Base-by-base conservation (phyloP, 1,140 invertebrate genomes). In the Macrobrachium nipponense region DNA sequence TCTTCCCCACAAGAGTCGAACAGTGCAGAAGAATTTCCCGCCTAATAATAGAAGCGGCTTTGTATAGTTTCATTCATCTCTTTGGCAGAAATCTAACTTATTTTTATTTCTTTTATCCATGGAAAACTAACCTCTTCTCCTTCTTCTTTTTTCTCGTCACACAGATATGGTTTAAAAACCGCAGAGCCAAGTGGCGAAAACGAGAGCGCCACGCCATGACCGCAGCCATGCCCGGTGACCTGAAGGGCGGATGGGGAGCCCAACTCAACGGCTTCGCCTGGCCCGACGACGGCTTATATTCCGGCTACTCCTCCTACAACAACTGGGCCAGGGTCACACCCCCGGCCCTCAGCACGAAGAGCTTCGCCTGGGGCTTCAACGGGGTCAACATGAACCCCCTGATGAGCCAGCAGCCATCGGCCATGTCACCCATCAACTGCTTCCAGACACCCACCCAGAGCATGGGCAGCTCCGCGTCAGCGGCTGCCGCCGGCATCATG, bases 141-240 rank as follows among this genome's bases (percentile, higher is more conserved):
- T 43, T 76, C 73, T 17, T 27, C 6, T 59, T 11, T 51, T n/a
- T 51, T 51, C 44, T 0, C 51, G 15, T 51, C 51, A 27, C 87
- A 2, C 94, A 99, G 98, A 98, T 99, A n/a, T 94, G 94, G 94
- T 94, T 94, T 90, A 94, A 94, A 90, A 94, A 94, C 90, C 91
- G 98, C 62, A 94, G 98, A 88, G 98, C 98, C 89, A 99, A 99
- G 93, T 99, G 98, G 98, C 93, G 98, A 89, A 99, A 99, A 92
- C 95, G 98, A 36, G 98, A 99, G 91, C 93, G 98, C 0, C 98
- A 99, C 91, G 97, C 97, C 10, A 97, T 98, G 94, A 88, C 90
- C 12, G 85, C 89, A n/a, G 90, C 73, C 59, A 90, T 87, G 85
- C 87, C 89, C 17, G 89, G 88, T 85, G 96, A 97, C 90, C 96